Percentiles rank a stretch among this genome's conserved stretches.
Conservation (phyloP, 2,888 invertebrate genomes). For the Drosophila aldrichi region DNA sequence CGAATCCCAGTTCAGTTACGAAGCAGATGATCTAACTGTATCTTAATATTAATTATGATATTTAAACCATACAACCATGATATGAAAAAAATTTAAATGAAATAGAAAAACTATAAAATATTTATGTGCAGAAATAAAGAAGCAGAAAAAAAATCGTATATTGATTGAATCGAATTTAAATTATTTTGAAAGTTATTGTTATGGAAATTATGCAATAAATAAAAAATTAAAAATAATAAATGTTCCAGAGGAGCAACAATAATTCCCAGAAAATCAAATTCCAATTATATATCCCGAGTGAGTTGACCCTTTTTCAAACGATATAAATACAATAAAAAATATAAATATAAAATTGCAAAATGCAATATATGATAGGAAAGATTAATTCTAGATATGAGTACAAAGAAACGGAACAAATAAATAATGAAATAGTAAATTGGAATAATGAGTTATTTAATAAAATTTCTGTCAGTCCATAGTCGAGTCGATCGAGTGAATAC, state of each 20-base stretch:
- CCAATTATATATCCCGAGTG: not conserved
- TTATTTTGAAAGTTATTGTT: too few relatives aligned
- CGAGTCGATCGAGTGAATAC: not conserved
- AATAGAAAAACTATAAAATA: too few relatives aligned
- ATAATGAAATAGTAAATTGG: not conserved
- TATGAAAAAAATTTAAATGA: too few relatives aligned
- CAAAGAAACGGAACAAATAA: not conserved
- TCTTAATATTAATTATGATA: too few relatives aligned
- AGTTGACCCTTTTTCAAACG: not conserved
- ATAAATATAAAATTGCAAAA: not conserved
- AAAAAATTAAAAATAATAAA: too few relatives aligned
- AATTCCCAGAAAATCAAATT: not conserved
- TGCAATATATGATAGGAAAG: not conserved
- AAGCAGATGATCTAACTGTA: not conserved
- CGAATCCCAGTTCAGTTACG: too few relatives aligned
- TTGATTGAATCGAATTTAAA: too few relatives aligned
- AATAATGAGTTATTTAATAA: not conserved
- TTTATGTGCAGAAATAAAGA: too few relatives aligned
- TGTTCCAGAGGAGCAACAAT: not conserved
- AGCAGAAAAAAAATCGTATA: too few relatives aligned
- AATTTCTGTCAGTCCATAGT: not conserved
- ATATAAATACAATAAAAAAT: not conserved
- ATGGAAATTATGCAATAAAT: too few relatives aligned
- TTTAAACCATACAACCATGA: too few relatives aligned
- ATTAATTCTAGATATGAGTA: not conserved